Evolutionary conservation across 2,113 vertebrate genomes (phyloP).

Genomic region (Tetraodon nigroviridis): DNA sequence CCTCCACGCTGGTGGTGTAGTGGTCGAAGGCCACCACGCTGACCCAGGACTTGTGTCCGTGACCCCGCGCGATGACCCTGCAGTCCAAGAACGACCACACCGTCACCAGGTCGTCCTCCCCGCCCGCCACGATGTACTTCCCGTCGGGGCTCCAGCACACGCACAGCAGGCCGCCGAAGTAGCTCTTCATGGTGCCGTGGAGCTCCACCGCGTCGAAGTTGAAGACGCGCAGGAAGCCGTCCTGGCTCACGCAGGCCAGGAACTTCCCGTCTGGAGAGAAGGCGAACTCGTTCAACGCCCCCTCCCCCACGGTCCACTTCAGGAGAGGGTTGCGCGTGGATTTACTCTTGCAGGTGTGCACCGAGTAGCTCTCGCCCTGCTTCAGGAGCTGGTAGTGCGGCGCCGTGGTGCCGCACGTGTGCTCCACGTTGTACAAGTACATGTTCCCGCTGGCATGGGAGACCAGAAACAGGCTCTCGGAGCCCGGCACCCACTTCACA

Average conservation of each 20-base stretch:
- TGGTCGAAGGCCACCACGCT: conserved; percentile 97
- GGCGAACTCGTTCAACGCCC: conserved; percentile 94
- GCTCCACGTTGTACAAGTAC: conserved; percentile 99
- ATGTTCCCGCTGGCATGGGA: conserved; percentile 96
- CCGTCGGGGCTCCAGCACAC: conserved; percentile 98
- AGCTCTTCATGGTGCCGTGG: conserved; percentile 98
- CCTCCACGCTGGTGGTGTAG: conserved; percentile 96
- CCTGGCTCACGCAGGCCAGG: conserved; percentile 94
- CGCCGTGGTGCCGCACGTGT: conserved; percentile 91
- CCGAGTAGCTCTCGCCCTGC: conserved; percentile 96
- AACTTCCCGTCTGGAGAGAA: conserved; percentile 98
- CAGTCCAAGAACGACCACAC: conserved; percentile 97
- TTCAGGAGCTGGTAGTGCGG: conserved; percentile 99
- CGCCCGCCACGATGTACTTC: conserved; percentile 94
- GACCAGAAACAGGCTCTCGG: conserved; percentile 97
- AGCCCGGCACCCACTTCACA: conserved; percentile 98
- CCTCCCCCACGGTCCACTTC: conserved; percentile 98
- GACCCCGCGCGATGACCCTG: conserved; percentile 92
- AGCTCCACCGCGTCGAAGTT: conserved; percentile 95
- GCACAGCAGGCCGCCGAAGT: conserved; percentile 96
- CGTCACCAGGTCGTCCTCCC: conserved; percentile 97
- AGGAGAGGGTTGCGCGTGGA: conserved; percentile 96
- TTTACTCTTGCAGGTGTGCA: conserved; percentile 99
- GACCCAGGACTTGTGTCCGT: conserved; percentile 97
- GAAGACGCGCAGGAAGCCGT: conserved; percentile 95